Evolutionary conservation across 2,888 invertebrate species (phyloP), one percentile per base, ranked within the genome.

Genomic region (Automeris io): DNA sequence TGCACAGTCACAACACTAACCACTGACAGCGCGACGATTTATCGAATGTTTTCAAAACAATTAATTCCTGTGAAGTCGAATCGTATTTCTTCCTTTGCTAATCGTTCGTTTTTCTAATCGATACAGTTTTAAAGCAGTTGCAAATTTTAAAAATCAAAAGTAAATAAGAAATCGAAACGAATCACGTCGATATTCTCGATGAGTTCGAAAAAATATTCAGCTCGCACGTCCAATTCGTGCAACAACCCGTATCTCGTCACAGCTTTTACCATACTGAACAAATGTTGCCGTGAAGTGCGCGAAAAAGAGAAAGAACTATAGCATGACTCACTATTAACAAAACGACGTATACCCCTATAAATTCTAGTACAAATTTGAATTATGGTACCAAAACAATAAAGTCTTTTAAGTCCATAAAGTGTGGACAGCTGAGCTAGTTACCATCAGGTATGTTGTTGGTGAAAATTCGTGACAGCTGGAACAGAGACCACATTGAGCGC

Each of bases 301-400:
- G 65, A 71, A 76, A 78, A 81, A 83, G 83, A 83, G 85, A 86
- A 75, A 80, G 81, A 85, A 72, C 70, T 69, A 80, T 69, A 62
- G 54, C 49, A 69, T 63, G 66, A 70, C 16, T 16, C 16, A 16
- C 16, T 29, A 29, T 73, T 67, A 64, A 52, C 51, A 49, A 54
- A 62, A 51, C 61, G 57, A 65, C 61, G 55, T 62, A 71, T 66
- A 60, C 40, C 49, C 49, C 47, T 36, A 35, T 40, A 45, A 33
- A 43, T 42, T 40, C 36, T 32, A 43, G 41, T 32, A 41, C 54
- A 38, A 51, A 69, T 62, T 53, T 60, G 51, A 43, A 59, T 69
- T 57, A 47, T 72, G 48, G 13, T 3, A 0, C 21, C 13, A 39
- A 46, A 19, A 31, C 9, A 34, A 68, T 73, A 81, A 57, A 66